These are phyloP conservation scores for Hippocampus abdominalis DNA, from an alignment of 2,113 vertebrate species.

Conservation along the genomic window DNA sequence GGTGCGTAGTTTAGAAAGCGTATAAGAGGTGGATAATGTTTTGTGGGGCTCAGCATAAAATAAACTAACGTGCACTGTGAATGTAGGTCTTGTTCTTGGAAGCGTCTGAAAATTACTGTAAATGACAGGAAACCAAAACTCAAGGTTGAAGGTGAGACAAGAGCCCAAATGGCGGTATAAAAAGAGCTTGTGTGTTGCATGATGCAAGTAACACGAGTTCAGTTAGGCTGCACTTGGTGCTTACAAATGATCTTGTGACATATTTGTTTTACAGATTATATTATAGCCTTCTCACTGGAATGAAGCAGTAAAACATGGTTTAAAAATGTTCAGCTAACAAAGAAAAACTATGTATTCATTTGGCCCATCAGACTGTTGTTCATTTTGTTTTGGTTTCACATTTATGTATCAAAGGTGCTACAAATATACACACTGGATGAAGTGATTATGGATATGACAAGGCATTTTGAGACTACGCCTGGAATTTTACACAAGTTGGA, in stretches of 20 bases:
- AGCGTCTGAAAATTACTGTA: slow-evolving; percentile 29
- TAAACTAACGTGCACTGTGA: slow-evolving; percentile 24
- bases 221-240: slow-evolving; percentile 5
- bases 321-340: no score
- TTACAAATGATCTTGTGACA: slow-evolving; percentile 19
- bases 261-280: slow-evolving; percentile 28
- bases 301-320: neutral
- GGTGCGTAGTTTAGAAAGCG: neutral
- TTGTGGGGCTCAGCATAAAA: slow-evolving; percentile 13
- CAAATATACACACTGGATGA: neutral
- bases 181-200: slow-evolving; percentile 40
- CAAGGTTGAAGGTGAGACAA: slow-evolving; percentile 47
- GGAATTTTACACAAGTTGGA: no score
- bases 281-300: slow-evolving; percentile 4
- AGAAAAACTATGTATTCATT: neutral
- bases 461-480: no score
- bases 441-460: neutral
- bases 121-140: slow-evolving; percentile 61
- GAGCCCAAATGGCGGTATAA: slow-evolving; percentile 35
- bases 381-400: neutral
- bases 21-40: slow-evolving; percentile 24
- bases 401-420: neutral
- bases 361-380: neutral
- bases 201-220: slow-evolving; percentile 37
- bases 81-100: slow-evolving; percentile 30